Percentiles rank a stretch among this genome's conserved stretches.
Conservation (phyloP, 2,797 vertebrate genomes). For the Peromyscus aztecus region DNA sequence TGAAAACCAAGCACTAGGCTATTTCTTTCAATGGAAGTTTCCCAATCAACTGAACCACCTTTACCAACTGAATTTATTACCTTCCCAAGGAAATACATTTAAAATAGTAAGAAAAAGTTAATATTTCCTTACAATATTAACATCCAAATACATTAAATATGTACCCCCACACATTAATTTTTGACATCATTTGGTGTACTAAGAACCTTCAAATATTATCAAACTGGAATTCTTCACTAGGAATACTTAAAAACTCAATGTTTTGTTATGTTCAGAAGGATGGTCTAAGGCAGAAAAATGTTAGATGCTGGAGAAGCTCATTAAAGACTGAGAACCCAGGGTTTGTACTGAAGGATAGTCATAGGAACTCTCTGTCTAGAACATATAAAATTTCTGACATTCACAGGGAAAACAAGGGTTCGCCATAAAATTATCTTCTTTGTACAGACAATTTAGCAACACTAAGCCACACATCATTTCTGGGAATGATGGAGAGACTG, state of each 20-base stretch:
- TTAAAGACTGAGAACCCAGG: background rate
- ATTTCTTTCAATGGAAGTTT: background rate
- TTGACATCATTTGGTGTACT: background rate
- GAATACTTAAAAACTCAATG: background rate
- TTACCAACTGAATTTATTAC: background rate
- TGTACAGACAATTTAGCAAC: background rate
- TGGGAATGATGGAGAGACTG: background rate
- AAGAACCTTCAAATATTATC: background rate
- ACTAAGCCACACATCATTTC: background rate
- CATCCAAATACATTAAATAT: background rate
- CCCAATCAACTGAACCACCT: background rate
- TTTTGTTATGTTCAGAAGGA: background rate
- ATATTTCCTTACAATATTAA: background rate
- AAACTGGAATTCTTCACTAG: background rate
- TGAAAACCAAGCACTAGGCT: background rate
- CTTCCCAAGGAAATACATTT: background rate
- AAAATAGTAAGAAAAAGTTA: background rate
- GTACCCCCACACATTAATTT: background rate
- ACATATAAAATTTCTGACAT: background rate
- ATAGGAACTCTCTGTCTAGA: background rate
- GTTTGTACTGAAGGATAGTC: background rate
- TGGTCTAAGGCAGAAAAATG: background rate
- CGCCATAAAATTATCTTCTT: background rate
- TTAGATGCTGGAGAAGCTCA: background rate
- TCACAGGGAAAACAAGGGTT: background rate